phyloP scores from a whole-genome alignment of 2,888 invertebrate species.

The Aleiodes alternator region DNA sequence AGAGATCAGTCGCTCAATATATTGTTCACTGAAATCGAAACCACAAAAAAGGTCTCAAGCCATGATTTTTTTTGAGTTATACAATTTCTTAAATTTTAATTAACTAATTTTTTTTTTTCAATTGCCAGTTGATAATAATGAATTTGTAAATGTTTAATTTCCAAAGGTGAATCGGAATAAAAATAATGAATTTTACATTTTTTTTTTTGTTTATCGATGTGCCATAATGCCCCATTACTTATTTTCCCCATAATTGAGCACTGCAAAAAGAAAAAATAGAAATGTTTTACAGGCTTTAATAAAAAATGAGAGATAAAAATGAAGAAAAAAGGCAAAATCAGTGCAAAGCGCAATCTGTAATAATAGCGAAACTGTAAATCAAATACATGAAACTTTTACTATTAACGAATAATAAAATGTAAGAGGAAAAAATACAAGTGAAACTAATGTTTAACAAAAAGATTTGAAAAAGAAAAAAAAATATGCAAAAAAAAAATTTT shows the following conservation, averaged over 20 bases:
- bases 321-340: constrained; percentile 52
- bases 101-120: constrained; percentile 36
- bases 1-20: no score
- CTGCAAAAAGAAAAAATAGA: not conserved
- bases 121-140: constrained; percentile 10
- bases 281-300: constrained; percentile 14
- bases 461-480: constrained; percentile 38
- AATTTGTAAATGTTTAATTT: constrained; percentile 12
- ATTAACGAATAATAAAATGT: constrained; percentile 64
- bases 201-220: constrained; percentile 51
- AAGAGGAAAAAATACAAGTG: constrained; percentile 58
- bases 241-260: constrained; percentile 4
- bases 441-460: constrained; percentile 45
- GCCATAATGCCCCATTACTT: constrained; percentile 50
- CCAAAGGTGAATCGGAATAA: constrained; percentile 28
- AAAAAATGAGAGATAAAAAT: not conserved
- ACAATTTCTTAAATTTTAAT: constrained; percentile 35
- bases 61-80: constrained; percentile 8
- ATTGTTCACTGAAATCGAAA: constrained; percentile 30
- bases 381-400: constrained; percentile 66
- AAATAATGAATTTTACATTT: constrained; percentile 46
- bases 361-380: constrained; percentile 69
- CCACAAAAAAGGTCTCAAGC: constrained; percentile 27
- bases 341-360: constrained; percentile 64
- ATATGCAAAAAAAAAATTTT: constrained; percentile 47